A percentile compares a stretch with the other conserved stretches of the same genome.
Evolutionary conservation across 2,888 invertebrate species (phyloP).

Genomic region (Macaria notata): DNA sequence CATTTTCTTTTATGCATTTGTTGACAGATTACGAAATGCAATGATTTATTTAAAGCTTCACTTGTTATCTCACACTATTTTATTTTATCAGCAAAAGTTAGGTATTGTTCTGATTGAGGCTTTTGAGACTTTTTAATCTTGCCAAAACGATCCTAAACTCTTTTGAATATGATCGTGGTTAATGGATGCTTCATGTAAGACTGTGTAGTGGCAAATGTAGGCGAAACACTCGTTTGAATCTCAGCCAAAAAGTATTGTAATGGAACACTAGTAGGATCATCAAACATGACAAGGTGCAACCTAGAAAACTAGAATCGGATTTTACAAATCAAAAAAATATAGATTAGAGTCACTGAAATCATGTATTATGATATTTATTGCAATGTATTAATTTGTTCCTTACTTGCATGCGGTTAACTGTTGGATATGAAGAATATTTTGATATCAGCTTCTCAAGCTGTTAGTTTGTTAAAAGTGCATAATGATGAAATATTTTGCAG

Average conservation of each 20-base stretch:
- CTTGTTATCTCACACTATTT: conserved; percentile 42
- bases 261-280: conserved; percentile 29
- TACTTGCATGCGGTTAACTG: conserved; percentile 16
- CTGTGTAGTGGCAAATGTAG: conserved; percentile 63
- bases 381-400: not conserved
- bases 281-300: conserved; percentile 20
- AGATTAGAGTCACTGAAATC: conserved; percentile 5
- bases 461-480: conserved; percentile 33
- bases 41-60: conserved; percentile 43
- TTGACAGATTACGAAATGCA: conserved; percentile 44
- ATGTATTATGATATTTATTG: too few species aligned
- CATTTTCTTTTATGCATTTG: conserved; percentile 65
- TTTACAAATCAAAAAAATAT: conserved; percentile 8
- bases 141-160: conserved; percentile 51
- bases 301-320: conserved; percentile 14
- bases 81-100: conserved; percentile 32
- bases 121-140: conserved; percentile 55
- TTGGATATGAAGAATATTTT: conserved; percentile 20
- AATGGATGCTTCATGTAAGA: conserved; percentile 49
- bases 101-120: conserved; percentile 44
- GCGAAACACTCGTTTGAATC: conserved; percentile 48
- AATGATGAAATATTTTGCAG: conserved; percentile 56
- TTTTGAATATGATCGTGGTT: conserved; percentile 41
- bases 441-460: conserved; percentile 33
- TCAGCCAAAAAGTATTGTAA: conserved; percentile 42